These are phyloP conservation scores for Cnemophilus loriae DNA, from an alignment of 2,113 vertebrate species.

Conservation along the genomic window DNA sequence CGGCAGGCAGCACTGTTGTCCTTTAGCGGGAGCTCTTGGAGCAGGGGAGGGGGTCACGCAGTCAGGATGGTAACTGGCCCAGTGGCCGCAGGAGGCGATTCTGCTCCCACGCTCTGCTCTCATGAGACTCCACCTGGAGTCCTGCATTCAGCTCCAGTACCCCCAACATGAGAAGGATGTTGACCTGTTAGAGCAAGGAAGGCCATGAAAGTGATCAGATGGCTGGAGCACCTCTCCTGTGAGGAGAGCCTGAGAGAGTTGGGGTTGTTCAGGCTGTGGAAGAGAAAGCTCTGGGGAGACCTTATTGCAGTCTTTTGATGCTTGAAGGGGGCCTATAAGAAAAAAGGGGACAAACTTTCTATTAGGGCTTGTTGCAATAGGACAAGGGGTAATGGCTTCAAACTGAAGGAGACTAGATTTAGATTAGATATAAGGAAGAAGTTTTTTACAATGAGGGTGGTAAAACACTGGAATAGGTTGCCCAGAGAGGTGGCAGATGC, in stretches of 20 bases:
- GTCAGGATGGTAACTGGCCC: fast-evolving
- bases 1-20: fast-evolving
- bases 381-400: not conserved
- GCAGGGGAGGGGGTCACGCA: fast-evolving
- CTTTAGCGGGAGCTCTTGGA: fast-evolving
- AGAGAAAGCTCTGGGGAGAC: not conserved
- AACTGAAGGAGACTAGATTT: not conserved
- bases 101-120: not conserved
- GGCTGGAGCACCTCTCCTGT: not conserved
- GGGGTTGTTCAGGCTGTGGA: not conserved
- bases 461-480: not conserved
- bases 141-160: not conserved
- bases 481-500: not conserved
- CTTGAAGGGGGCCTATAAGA: not conserved
- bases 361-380: fast-evolving
- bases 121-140: not conserved
- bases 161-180: not conserved
- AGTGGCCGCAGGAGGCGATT: fast-evolving
- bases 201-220: not conserved
- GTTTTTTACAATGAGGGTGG: not conserved
- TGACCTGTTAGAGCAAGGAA: not conserved
- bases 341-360: not conserved
- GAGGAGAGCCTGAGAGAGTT: not conserved
- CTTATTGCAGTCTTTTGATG: not conserved
- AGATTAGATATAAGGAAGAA: not conserved